Evolutionary conservation across 2,113 vertebrate species (phyloP).

Genomic region (Lampris incognitus): DNA sequence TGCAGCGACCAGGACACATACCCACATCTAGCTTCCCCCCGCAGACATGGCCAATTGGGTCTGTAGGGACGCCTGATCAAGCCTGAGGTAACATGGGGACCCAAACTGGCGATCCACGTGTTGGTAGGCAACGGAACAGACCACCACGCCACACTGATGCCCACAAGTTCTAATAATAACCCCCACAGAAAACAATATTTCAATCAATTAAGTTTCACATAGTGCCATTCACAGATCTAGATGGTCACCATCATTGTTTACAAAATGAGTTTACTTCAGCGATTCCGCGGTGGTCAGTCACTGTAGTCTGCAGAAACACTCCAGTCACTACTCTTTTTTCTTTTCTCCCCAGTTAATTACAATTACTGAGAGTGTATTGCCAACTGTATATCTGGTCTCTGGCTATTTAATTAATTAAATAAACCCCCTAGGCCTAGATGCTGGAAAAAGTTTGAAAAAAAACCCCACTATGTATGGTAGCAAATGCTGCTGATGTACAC

Average conservation of each 20-base stretch:
- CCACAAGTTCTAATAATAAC: slow-evolving; percentile 36
- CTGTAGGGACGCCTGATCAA: too few relatives aligned
- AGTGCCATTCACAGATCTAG: slow-evolving; percentile 14
- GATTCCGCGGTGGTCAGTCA: slow-evolving; percentile 54
- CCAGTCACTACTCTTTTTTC: slow-evolving; percentile 54
- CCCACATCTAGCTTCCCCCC: too few relatives aligned
- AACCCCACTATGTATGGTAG: too few relatives aligned
- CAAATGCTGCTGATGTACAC: too few relatives aligned
- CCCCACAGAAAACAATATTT: slow-evolving; percentile 42
- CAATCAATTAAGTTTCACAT: slow-evolving; percentile 31
- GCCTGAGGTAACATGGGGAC: too few relatives aligned
- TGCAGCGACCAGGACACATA: too few relatives aligned
- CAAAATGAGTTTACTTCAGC: slow-evolving; percentile 33
- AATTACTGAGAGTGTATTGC: slow-evolving; percentile 48
- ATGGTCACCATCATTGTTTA: too few relatives aligned
- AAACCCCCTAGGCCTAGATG: too few relatives aligned
- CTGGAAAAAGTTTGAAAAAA: too few relatives aligned
- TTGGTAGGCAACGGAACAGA: too few relatives aligned
- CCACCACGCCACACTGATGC: neutral
- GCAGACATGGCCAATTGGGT: too few relatives aligned
- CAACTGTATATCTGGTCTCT: slow-evolving; percentile 43
- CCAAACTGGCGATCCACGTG: too few relatives aligned
- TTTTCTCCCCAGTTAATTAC: slow-evolving; percentile 3
- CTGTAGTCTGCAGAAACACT: slow-evolving; percentile 51
- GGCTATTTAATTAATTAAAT: slow-evolving; percentile 10